Evolutionary conservation across 2,113 vertebrate genomes (phyloP).

Genomic region (Felis chaus): DNA sequence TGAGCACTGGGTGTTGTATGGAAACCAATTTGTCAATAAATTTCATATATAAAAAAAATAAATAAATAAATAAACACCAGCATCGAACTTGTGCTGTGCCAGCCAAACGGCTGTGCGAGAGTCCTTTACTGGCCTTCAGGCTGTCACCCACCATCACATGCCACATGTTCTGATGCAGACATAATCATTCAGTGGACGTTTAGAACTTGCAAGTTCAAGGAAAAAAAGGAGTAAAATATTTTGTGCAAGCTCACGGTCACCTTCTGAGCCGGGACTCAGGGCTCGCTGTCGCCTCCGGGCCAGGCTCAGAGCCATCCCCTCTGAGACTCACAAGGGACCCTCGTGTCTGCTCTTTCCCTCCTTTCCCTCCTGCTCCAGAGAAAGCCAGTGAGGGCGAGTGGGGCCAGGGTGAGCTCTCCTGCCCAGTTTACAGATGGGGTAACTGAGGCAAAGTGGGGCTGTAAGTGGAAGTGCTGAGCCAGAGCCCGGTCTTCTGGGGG

Average conservation of each 20-base stretch:
- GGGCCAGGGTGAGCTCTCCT: not conserved
- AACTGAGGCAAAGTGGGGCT: not conserved
- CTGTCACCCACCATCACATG: not conserved
- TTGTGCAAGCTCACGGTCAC: not conserved
- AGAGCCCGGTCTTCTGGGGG: not conserved
- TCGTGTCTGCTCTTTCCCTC: not conserved
- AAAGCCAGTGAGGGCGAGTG: fast-evolving
- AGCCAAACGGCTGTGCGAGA: not conserved
- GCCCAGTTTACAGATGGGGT: not conserved
- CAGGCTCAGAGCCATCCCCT: not conserved
- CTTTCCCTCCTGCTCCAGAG: not conserved
- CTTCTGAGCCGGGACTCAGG: not conserved
- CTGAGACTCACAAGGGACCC: no score
- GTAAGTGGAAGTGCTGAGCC: no score
- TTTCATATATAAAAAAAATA: no score
- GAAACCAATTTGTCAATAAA: no score
- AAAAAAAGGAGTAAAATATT: not conserved
- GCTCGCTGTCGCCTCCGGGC: not conserved
- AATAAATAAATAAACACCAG: not conserved
- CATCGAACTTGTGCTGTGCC: not conserved
- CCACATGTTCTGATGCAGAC: not conserved
- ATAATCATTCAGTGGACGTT: not conserved
- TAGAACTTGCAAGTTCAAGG: not conserved
- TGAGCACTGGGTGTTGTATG: no score
- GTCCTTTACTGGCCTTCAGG: not conserved